phyloP scores from a whole-genome alignment of 2,797 vertebrate genomes.

The Enteromius treurensis region DNA sequence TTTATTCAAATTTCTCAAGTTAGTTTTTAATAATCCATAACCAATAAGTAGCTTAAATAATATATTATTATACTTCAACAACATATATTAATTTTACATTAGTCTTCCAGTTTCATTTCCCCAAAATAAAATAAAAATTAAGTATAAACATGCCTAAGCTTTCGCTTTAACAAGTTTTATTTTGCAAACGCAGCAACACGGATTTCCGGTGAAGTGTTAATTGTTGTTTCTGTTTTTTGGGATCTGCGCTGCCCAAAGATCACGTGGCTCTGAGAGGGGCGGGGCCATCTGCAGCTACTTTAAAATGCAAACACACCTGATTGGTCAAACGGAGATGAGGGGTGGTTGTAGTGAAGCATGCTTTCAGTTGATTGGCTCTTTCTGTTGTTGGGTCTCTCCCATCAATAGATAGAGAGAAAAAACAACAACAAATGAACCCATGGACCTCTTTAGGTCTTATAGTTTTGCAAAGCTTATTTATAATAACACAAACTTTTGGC shows the following conservation, averaged over 20 bases:
- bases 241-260: constrained; percentile 54
- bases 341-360: constrained; percentile 51
- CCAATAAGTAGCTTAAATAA: neutral
- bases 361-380: constrained; percentile 71
- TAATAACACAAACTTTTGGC: neutral
- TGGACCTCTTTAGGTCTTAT: neutral
- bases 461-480: neutral
- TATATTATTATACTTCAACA: neutral
- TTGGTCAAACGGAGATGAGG: constrained; percentile 66
- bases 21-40: neutral
- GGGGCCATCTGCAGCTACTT: constrained; percentile 62
- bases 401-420: constrained; percentile 41
- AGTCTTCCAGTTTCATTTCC: neutral
- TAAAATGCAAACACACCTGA: constrained; percentile 32
- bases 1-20: neutral
- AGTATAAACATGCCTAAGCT: neutral
- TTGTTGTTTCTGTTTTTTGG: constrained; percentile 6
- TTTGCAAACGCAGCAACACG: neutral
- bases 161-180: neutral
- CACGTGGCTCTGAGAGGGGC: constrained; percentile 68
- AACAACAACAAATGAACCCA: constrained; percentile 35
- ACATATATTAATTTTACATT: neutral
- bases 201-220: neutral
- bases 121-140: neutral
- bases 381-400: constrained; percentile 73